phyloP scores from a whole-genome alignment of 2,888 invertebrate genomes.

The Oligia latruncula region DNA sequence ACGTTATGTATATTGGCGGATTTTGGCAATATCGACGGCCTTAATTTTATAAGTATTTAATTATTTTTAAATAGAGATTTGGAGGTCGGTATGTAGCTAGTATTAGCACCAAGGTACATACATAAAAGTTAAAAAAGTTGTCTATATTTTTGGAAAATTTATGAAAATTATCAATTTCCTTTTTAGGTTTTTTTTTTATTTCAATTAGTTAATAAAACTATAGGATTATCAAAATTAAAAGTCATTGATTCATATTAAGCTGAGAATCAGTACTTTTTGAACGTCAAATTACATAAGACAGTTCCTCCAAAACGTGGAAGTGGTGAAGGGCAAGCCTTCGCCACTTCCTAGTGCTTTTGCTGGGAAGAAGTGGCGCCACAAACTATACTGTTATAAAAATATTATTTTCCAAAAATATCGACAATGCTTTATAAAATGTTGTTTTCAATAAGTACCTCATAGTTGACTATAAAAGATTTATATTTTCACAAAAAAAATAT shows the following conservation, averaged over 20 bases:
- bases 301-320: background rate
- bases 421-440: constrained; percentile 8
- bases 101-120: background rate
- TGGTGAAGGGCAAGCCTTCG: too few species aligned
- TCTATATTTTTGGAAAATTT: constrained; percentile 24
- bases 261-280: background rate
- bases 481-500: constrained; percentile 32
- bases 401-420: constrained; percentile 40
- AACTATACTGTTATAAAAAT: background rate
- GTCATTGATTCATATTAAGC: background rate
- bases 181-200: background rate
- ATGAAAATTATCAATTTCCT: background rate
- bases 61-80: constrained; percentile 6
- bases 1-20: constrained; percentile 1
- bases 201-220: background rate
- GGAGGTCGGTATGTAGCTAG: background rate
- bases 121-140: background rate
- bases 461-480: constrained; percentile 21
- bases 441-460: constrained; percentile 27
- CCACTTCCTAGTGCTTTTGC: background rate
- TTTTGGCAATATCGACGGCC: constrained; percentile 9
- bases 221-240: background rate
- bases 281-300: background rate
- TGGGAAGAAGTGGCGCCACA: background rate
- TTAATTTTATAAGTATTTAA: constrained; percentile 3